Percentiles rank a stretch among this genome's conserved stretches.
Evolutionary conservation across 2,888 invertebrate species (phyloP).

Genomic region (Ennomos erosarius): DNA sequence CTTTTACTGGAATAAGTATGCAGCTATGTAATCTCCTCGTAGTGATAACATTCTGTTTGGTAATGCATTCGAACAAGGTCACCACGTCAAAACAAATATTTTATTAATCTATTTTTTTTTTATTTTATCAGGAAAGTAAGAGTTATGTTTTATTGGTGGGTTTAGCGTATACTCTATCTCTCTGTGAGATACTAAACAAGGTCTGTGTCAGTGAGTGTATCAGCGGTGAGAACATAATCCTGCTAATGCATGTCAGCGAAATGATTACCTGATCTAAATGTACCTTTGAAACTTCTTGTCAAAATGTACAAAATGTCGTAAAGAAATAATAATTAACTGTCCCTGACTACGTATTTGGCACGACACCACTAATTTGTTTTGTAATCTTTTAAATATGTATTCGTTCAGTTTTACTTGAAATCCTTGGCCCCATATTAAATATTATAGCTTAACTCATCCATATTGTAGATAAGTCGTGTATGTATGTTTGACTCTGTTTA

Average conservation of each 20-base stretch:
- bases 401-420: conserved; percentile 21
- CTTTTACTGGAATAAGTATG: too few relatives aligned
- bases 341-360: neutral
- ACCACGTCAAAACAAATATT: conserved; percentile 23
- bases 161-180: too few relatives aligned
- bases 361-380: conserved; percentile 12
- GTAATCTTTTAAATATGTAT: conserved; percentile 14
- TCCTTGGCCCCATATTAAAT: conserved; percentile 38
- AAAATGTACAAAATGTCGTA: conserved; percentile 4
- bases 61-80: conserved; percentile 32
- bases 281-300: neutral
- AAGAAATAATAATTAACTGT: conserved; percentile 1
- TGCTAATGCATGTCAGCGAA: too few relatives aligned
- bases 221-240: too few relatives aligned
- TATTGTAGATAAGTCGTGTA: conserved; percentile 1
- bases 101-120: conserved; percentile 7
- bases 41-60: conserved; percentile 18
- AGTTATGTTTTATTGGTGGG: too few relatives aligned
- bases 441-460: neutral
- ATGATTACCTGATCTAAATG: too few relatives aligned
- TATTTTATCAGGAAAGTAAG: neutral
- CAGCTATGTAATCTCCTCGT: too few relatives aligned
- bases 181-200: too few relatives aligned
- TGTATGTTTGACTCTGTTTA: neutral
- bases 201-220: too few relatives aligned